phyloP scores from a whole-genome alignment of 2,113 vertebrate species.

The Amblyopsis rosae region DNA sequence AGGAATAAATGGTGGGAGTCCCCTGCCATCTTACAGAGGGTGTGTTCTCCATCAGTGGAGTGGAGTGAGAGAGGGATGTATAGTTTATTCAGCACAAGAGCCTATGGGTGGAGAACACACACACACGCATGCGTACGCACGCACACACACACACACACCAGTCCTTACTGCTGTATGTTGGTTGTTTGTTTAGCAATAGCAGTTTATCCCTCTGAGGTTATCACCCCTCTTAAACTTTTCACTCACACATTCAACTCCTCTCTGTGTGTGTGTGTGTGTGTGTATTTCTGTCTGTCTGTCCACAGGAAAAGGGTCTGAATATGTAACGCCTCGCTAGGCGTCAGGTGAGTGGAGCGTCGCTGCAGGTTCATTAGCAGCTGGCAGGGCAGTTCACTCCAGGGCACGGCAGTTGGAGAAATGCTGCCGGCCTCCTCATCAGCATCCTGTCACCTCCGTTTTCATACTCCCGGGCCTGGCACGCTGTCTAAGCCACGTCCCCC shows the following conservation, averaged over 20 bases:
- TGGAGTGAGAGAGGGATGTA: slow-evolving; percentile 39
- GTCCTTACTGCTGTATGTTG: background rate
- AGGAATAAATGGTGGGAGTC: slow-evolving; percentile 1
- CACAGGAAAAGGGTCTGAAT: slow-evolving; percentile 1
- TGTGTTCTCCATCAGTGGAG: slow-evolving; percentile 60
- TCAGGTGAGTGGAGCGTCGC: slow-evolving; percentile 43
- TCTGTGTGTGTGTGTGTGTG: no score
- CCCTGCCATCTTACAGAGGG: slow-evolving; percentile 45
- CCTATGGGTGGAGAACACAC: slow-evolving; percentile 26
- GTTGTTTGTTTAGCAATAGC: slow-evolving; percentile 1
- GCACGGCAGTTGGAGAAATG: slow-evolving; percentile 47
- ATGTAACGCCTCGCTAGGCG: slow-evolving; percentile 34
- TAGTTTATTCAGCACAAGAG: slow-evolving; percentile 42
- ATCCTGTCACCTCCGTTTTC: slow-evolving; percentile 65
- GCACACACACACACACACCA: background rate
- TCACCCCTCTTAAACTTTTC: background rate
- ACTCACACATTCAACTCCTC: background rate
- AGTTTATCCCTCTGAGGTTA: background rate
- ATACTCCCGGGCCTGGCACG: slow-evolving; percentile 36
- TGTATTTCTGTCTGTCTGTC: background rate
- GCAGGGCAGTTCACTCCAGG: slow-evolving; percentile 48
- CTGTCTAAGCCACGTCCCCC: slow-evolving; percentile 27
- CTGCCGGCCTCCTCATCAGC: slow-evolving; percentile 62
- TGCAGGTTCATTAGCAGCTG: slow-evolving; percentile 59
- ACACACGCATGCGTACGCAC: background rate